phyloP scores from a whole-genome alignment of 1,140 invertebrate genomes.

The Drosophila fuyamai region DNA sequence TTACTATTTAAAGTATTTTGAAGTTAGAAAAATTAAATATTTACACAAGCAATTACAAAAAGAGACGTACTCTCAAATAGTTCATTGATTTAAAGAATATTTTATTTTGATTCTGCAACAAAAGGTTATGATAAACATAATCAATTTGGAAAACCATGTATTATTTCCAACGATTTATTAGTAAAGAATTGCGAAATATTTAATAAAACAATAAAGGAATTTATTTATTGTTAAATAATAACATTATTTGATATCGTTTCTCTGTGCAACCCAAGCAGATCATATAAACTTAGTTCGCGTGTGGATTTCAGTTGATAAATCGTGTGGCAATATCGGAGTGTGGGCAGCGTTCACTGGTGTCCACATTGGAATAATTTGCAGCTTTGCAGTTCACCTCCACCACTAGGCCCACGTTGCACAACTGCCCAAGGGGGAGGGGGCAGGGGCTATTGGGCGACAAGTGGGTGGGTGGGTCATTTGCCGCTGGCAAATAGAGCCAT shows the following conservation, averaged over 20 bases:
- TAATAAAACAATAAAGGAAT: too few relatives aligned
- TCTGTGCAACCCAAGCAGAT: slow-evolving; percentile 15
- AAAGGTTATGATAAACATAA: too few relatives aligned
- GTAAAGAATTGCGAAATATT: too few relatives aligned
- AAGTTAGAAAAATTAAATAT: too few relatives aligned
- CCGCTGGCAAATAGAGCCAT: slow-evolving; percentile 67
- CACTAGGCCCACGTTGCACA: slow-evolving; percentile 53
- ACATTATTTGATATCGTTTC: background rate
- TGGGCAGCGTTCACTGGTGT: slow-evolving; percentile 46
- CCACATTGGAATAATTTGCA: slow-evolving; percentile 61
- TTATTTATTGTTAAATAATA: background rate
- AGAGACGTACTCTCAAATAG: too few relatives aligned
- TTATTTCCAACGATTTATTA: too few relatives aligned
- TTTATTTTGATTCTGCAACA: too few relatives aligned
- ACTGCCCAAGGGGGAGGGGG: slow-evolving; percentile 38
- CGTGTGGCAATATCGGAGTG: slow-evolving; percentile 55
- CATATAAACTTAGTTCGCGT: slow-evolving; percentile 69
- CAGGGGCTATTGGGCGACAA: slow-evolving; percentile 26
- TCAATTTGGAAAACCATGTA: too few relatives aligned
- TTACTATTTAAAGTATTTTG: too few relatives aligned
- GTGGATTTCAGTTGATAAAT: slow-evolving; percentile 73
- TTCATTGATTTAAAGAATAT: too few relatives aligned
- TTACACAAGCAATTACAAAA: too few relatives aligned
- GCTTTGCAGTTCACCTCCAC: slow-evolving; percentile 27
- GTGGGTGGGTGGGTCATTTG: slow-evolving; percentile 27